Conservation (phyloP, 2,888 invertebrate genomes). For the Calephelis perditalis region DNA sequence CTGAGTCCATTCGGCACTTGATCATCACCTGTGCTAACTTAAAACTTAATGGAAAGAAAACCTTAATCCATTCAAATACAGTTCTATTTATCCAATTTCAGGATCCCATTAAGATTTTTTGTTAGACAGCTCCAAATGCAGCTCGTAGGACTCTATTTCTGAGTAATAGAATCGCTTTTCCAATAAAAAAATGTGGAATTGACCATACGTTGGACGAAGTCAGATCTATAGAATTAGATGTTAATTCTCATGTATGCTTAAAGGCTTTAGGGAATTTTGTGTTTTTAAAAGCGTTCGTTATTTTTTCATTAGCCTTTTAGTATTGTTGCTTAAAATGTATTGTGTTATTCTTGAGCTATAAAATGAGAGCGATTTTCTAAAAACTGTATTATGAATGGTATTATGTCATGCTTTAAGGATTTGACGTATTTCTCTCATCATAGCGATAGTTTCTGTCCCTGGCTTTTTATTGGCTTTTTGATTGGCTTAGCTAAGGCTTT, state of each 20-base stretch:
- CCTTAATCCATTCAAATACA: background rate
- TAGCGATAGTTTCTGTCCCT: too few relatives aligned
- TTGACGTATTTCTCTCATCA: too few relatives aligned
- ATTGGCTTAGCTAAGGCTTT: too few relatives aligned
- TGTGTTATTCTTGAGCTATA: too few relatives aligned
- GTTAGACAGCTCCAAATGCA: background rate
- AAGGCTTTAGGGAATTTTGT: background rate
- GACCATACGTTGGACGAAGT: background rate
- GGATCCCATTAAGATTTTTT: background rate
- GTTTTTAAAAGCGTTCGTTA: background rate
- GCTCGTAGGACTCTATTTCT: too few relatives aligned
- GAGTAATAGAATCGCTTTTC: too few relatives aligned
- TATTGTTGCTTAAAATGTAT: background rate
- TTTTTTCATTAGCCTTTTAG: background rate
- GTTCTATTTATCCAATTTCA: background rate
- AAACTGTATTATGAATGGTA: too few relatives aligned
- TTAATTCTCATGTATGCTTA: conserved; percentile 1
- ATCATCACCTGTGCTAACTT: background rate
- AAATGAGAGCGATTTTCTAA: too few relatives aligned
- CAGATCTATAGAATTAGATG: conserved; percentile 4
- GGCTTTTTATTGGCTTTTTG: too few relatives aligned
- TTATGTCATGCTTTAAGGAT: too few relatives aligned
- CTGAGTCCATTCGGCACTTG: background rate
- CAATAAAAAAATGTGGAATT: too few relatives aligned
- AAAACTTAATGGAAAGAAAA: background rate